Conservation (phyloP, 2,888 invertebrate species). For the Rosalia funebris region DNA sequence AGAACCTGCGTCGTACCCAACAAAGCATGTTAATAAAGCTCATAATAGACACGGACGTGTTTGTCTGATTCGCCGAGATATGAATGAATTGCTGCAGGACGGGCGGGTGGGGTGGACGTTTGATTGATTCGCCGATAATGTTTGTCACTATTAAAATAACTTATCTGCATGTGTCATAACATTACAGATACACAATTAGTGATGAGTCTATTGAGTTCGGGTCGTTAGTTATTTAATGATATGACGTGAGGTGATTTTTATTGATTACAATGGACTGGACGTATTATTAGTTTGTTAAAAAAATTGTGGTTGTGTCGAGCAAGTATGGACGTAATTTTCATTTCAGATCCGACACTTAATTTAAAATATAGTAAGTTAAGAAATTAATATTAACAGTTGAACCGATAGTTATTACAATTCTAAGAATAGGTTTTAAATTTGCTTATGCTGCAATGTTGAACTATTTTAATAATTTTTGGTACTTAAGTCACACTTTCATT, state of each 20-base stretch:
- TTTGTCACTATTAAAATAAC: constrained; percentile 50
- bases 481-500: too few species aligned
- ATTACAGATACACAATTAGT: constrained; percentile 34
- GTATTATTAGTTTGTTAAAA: neutral
- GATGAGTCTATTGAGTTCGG: constrained; percentile 35
- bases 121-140: constrained; percentile 48
- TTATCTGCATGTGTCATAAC: constrained; percentile 48
- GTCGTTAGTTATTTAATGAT: constrained; percentile 25
- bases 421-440: too few species aligned
- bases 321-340: neutral
- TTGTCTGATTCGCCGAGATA: constrained; percentile 39
- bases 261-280: neutral
- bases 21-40: constrained; percentile 37
- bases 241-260: constrained; percentile 10
- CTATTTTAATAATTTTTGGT: too few species aligned
- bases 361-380: too few species aligned
- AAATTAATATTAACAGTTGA: too few species aligned
- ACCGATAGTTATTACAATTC: too few species aligned
- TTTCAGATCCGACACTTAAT: too few species aligned
- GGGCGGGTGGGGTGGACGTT: constrained; percentile 22
- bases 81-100: constrained; percentile 32
- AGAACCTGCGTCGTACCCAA: constrained; percentile 25
- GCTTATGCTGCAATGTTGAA: too few species aligned
- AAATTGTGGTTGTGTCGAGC: neutral
- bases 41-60: constrained; percentile 31